Base-by-base conservation (phyloP, 1,140 invertebrate genomes). In the Magallana angulata region DNA sequence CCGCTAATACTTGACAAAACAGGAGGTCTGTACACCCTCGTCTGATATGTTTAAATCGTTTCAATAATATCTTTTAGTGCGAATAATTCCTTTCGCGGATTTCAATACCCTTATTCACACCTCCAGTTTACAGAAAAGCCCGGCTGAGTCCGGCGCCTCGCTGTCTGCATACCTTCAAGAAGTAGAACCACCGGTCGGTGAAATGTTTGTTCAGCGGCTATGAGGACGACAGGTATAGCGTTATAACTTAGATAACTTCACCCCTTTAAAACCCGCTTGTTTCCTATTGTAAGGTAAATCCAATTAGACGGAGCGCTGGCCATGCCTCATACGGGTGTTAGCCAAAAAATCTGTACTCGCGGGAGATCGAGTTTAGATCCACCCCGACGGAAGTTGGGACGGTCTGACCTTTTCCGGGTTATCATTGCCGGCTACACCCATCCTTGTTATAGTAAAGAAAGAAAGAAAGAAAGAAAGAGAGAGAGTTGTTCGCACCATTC, bases 21-120 rank as follows among this genome's bases (percentile, higher is more conserved):
- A 36, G 82, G 14, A 57, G 58, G 82, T 84, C 56, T 84, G 56
- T 84, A 58, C 56, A 84, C 82, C n/a, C 12, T 58, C 8, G 57
- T 76, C 24, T 84, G 82, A 84, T 84, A 87, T 30, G 16, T 82
- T 87, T 89, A 86, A 86, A 86, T 83, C 83, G 85, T 80, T 87
- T 83, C 85, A 89, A 87, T 89, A 89, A 89, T 89, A 89, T 86
- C 85, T 89, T 89, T 89, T 86, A 87, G 57, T 87, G 82, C 82
- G 88, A 86, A 86, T 89, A 89, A 89, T 89, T 86, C 88, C 81
- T 87, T 87, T 82, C 84, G 81, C 83, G 81, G 68, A 80, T 86
- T 89, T 89, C 84, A 85, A 86, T 76, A 82, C 86, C 85, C 85
- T 64, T 89, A 87, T 89, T 89, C 84, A 89, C 88, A 89, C 88